Evolutionary conservation across 2,113 vertebrate genomes (phyloP).

Genomic region (Cololabis saira): DNA sequence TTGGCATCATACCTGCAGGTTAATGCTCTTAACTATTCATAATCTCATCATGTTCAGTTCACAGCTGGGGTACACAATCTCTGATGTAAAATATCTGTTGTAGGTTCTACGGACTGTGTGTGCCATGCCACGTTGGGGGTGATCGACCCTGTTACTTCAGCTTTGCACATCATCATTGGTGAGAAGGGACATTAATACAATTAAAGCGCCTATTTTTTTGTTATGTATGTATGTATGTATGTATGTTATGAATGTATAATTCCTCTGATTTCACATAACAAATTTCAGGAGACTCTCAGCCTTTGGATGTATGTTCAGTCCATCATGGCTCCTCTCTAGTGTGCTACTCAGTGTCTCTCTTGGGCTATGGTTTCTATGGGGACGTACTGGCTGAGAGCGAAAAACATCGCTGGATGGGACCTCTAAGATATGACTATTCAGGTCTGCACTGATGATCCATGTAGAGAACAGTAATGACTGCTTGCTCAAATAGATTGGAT

Average conservation of each 20-base stretch:
- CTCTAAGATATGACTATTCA: constrained; percentile 84
- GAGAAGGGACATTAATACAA: not conserved
- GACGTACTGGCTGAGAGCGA: constrained; percentile 85
- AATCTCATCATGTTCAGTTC: not conserved
- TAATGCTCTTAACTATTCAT: not conserved
- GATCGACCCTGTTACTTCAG: constrained; percentile 82
- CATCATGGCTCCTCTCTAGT: constrained; percentile 72
- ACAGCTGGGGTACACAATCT: constrained; percentile 2
- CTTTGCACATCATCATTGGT: constrained; percentile 86
- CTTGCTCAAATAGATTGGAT: too few species aligned
- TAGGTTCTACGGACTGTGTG: constrained; percentile 86
- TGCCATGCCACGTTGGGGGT: constrained; percentile 85
- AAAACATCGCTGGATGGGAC: constrained; percentile 86
- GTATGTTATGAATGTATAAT: not conserved
- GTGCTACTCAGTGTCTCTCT: constrained; percentile 83
- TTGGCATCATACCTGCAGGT: constrained; percentile 89
- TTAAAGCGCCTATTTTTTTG: not conserved
- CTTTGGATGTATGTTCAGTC: constrained; percentile 86
- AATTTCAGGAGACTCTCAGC: constrained; percentile 85
- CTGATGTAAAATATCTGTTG: not conserved
- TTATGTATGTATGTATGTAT: not conserved
- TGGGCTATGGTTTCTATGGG: constrained; percentile 88
- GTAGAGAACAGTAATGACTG: constrained; percentile 1
- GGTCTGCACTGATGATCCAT: constrained; percentile 63
- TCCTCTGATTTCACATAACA: not conserved